These are phyloP conservation scores for Cyclina sinensis DNA, from an alignment of 1,140 invertebrate genomes.

Conservation along the genomic window DNA sequence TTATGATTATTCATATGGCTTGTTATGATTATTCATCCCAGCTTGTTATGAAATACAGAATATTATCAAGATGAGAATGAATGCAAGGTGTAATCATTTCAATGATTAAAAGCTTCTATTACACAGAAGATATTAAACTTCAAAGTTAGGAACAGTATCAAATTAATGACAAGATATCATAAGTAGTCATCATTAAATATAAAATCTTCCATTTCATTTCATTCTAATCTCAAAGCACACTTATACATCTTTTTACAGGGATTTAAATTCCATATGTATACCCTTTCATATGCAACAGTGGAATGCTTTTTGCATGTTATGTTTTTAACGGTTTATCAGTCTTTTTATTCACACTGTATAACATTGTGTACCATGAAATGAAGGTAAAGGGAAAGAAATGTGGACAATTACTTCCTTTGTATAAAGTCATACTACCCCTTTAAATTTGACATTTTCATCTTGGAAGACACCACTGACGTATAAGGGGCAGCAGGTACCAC, in stretches of 20 bases:
- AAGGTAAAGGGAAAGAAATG: too few species aligned
- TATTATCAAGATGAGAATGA: not conserved
- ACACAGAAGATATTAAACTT: not conserved
- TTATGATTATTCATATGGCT: too few species aligned
- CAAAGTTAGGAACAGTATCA: slow-evolving; percentile 2
- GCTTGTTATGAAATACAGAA: not conserved
- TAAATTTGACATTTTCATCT: too few species aligned
- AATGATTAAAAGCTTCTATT: slow-evolving; percentile 5
- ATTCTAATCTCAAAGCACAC: slow-evolving; percentile 11
- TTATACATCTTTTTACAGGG: not conserved
- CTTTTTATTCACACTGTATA: too few species aligned
- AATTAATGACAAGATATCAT: slow-evolving; percentile 33
- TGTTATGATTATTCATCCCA: too few species aligned
- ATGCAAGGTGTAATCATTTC: not conserved
- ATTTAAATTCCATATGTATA: slow-evolving; percentile 22
- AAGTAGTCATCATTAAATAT: slow-evolving; percentile 12
- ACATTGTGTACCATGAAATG: too few species aligned
- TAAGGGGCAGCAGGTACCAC: too few species aligned
- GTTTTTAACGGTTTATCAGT: slow-evolving; percentile 6
- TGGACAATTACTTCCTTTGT: too few species aligned
- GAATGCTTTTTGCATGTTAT: not conserved
- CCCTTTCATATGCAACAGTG: not conserved
- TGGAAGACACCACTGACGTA: too few species aligned
- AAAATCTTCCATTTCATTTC: slow-evolving; percentile 25
- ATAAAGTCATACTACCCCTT: too few species aligned